Percentiles rank a stretch among this genome's conserved stretches.
Evolutionary conservation across 2,113 vertebrate genomes (phyloP).

Genomic region (Leucoraja erinaceus): DNA sequence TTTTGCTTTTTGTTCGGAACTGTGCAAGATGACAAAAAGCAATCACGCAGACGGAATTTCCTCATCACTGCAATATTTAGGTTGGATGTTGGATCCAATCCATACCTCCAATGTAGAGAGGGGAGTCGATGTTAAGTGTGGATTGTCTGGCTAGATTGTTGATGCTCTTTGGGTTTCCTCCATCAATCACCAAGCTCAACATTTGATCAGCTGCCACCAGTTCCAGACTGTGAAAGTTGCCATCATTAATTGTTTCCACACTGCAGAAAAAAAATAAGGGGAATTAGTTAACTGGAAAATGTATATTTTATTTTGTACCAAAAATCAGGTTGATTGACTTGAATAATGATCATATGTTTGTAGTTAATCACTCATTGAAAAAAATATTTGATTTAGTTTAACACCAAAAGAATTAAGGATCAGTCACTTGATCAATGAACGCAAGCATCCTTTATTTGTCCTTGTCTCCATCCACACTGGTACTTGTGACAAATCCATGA

Average conservation of each 20-base stretch:
- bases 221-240: conserved; percentile 89
- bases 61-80: background rate
- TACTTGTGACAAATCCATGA: background rate
- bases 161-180: conserved; percentile 87
- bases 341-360: background rate
- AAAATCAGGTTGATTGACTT: background rate
- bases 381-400: background rate
- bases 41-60: background rate
- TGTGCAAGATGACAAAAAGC: background rate
- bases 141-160: conserved; percentile 84
- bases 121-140: conserved; percentile 78
- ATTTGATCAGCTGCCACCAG: conserved; percentile 81
- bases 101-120: conserved; percentile 91
- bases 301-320: background rate
- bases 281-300: background rate
- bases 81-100: background rate
- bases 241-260: conserved; percentile 95
- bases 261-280: conserved; percentile 54
- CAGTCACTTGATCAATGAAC: background rate
- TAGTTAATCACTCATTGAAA: background rate
- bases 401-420: background rate
- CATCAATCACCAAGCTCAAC: conserved; percentile 84
- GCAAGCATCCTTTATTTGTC: background rate
- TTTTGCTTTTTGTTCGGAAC: background rate
- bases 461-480: background rate